Percentiles rank a stretch among this genome's conserved stretches.
phyloP scores from a whole-genome alignment of 2,113 vertebrate species.

The Eclectus roratus region DNA sequence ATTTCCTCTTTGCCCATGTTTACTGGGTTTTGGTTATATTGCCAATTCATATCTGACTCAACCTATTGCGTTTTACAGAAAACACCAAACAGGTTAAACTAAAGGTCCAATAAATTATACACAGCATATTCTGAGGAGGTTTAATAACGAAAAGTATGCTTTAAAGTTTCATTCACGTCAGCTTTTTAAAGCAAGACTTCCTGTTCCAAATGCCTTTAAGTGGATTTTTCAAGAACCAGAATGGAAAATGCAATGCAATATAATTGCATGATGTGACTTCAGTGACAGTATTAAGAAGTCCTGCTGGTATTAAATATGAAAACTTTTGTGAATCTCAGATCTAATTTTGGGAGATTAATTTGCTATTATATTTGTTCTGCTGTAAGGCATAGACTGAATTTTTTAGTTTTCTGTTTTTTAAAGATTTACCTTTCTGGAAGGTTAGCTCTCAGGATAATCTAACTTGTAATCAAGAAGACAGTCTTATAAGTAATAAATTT shows the following conservation, averaged over 20 bases:
- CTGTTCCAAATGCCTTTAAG: neutral
- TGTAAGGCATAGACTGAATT: neutral
- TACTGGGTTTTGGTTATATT: neutral
- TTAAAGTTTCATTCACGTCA: constrained; percentile 22
- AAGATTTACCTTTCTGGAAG: neutral
- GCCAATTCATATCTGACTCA: neutral
- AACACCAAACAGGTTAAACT: neutral
- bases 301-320: neutral
- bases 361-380: neutral
- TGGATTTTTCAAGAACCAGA: neutral
- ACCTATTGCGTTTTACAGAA: neutral
- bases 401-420: neutral
- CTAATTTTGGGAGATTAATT: neutral
- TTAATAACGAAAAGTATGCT: constrained; percentile 23
- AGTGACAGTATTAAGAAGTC: neutral
- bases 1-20: neutral
- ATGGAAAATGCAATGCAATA: neutral
- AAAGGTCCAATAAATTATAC: neutral
- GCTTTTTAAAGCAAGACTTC: neutral
- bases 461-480: constrained; percentile 6
- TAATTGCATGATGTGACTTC: neutral
- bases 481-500: neutral
- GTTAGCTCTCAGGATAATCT: neutral
- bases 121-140: neutral
- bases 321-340: neutral